Base-by-base conservation (phyloP, 2,888 invertebrate genomes). In the Oligia fasciuncula region DNA sequence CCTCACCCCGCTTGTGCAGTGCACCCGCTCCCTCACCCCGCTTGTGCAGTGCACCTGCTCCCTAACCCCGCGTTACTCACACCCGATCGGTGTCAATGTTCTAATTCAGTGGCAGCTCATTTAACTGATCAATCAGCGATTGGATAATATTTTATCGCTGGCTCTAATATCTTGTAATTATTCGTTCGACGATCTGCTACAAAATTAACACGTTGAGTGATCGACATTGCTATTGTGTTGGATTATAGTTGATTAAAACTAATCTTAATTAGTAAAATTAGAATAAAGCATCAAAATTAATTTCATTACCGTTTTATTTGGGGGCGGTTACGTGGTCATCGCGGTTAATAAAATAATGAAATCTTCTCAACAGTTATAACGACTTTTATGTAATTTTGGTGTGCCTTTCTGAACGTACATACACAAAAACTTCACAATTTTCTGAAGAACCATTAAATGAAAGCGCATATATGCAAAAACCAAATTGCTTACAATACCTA, bases 1-100 rank as follows among this genome's bases (percentile, higher is more conserved):
- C 46, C 46, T 46, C 46, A 46, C 46, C 46, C 11, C 40, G 40
- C 40, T 40, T 40, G 5, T 40, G 40, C 40, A 40, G 4, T 40
- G 40, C 40, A 40, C 40, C 40, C 40, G 40, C 40, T 40, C 40
- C 40, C 40, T 60, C 90, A 89, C 91, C 89, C 63, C 80, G 68
- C 83, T 80, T 35, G 68, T 46, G 46, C 46, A 46, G 11, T 46
- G 46, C 11, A 46, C 11, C 46, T 11, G 46, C 46, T 46, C 46
- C 46, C 46, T 46, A 11, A 46, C 2, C 46, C 46, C 90, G 93
- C 93, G 94, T 92, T 90, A 85, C 87, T 87, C 90, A 85, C 88
- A 80, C 83, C 85, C 82, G 77, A 90, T 87, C 84, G 90, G 92
- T 93, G 93, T 94, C 93, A 94, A 94, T 94, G 92, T 91, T 92